A percentile compares a stretch with the other conserved stretches of the same genome.
Conservation (phyloP, 2,888 invertebrate genomes). For the Malacosoma neustria region DNA sequence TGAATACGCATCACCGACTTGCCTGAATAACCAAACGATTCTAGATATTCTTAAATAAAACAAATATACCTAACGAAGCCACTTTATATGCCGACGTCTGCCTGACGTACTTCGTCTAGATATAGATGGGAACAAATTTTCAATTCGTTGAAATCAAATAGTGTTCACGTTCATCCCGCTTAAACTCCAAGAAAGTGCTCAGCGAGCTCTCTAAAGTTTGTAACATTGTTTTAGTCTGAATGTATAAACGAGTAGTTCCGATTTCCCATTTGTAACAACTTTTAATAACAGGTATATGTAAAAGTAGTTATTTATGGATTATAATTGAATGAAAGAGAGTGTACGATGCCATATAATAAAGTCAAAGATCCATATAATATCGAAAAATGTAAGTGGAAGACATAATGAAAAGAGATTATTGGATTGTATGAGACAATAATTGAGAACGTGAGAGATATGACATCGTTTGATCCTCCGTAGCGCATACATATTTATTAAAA, state of each 20-base stretch:
- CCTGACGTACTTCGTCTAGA: conserved; percentile 6
- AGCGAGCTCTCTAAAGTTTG: conserved; percentile 33
- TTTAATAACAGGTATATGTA: too few species aligned
- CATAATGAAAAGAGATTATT: too few species aligned
- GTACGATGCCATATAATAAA: too few species aligned
- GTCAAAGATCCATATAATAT: too few species aligned
- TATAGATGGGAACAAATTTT: conserved; percentile 28
- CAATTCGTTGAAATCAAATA: conserved; percentile 46
- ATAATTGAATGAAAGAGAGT: too few species aligned
- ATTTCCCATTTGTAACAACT: conserved; percentile 10
- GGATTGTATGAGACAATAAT: too few species aligned
- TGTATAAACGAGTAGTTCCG: conserved; percentile 40
- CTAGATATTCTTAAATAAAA: conserved; percentile 1
- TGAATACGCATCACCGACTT: neutral
- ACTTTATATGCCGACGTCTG: conserved; percentile 8
- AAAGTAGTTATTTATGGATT: too few species aligned
- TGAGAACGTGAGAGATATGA: too few species aligned
- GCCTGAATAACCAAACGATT: neutral
- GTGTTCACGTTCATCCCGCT: conserved; percentile 31
- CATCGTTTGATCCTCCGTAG: too few species aligned
- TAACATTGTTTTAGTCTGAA: conserved; percentile 43
- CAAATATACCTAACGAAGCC: conserved; percentile 10
- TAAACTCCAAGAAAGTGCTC: conserved; percentile 34
- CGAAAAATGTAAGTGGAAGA: too few species aligned
- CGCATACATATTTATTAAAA: too few species aligned